Base-by-base conservation (phyloP, 2,888 invertebrate genomes). In the Caenorhabditis sp. region DNA sequence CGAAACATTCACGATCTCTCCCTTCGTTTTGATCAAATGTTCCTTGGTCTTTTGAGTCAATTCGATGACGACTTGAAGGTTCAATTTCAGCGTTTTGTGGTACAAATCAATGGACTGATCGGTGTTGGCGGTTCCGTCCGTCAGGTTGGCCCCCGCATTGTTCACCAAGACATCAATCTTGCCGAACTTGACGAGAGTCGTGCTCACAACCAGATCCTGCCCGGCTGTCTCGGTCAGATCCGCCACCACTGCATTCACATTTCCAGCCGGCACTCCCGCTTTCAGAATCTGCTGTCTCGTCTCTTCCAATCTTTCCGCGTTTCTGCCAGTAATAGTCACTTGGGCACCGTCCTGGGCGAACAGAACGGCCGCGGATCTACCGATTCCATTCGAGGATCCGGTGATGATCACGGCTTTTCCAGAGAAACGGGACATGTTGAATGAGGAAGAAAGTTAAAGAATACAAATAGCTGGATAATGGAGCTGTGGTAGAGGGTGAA, bases 1-100 rank as follows among this genome's bases (percentile, higher is more conserved):
- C 20, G 73, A 73, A 17, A 73, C 73, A 41, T 73, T 73, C 2
- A 73, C 73, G 24, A 73, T 66, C 24, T 73, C 73, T 61, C 73
- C 73, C 13, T 65, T 59, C 0, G 59, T 53, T 13, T 59, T 61
- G 17, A 59, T 62, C 53, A 73, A 35, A 43, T 73, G 65, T 8
- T 55, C 62, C 32, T 59, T 65, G 11, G 73, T 61, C 24, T 65
- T 65, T 26, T 66, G 65, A 4, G 65, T 73, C 59, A 73, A 46
- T 30, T 53, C 59, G 27, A 73, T 41, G n/a, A 73, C 65, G 4
- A 53, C 52, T 48, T 61, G 53, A 15, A 70, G 46, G 30, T 70
- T 70, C 26, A 68, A n/a, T 30, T 58, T 56, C 32, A 68, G 56
- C 5, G 68, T 68, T 50, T 50, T 68, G n/a, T 68, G 58, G 32